These are phyloP conservation scores for Archips crataeganus DNA, from an alignment of 2,888 invertebrate species.

Conservation along the genomic window DNA sequence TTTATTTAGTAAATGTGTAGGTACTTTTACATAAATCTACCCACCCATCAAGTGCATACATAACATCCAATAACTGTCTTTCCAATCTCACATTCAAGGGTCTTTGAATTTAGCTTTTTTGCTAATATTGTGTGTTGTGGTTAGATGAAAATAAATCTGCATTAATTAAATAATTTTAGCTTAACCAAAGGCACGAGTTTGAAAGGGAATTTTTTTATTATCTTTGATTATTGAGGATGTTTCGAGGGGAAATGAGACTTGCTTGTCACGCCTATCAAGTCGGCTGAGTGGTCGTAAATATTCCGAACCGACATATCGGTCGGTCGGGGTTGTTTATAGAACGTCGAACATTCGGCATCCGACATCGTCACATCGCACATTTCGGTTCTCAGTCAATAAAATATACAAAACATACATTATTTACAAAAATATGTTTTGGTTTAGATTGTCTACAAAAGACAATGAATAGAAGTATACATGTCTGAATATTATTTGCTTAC, in stretches of 20 bases:
- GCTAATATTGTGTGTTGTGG: neutral
- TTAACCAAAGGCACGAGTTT: neutral
- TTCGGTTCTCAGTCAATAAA: neutral
- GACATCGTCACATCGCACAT: conserved; percentile 2
- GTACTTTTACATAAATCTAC: no score
- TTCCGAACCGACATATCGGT: neutral
- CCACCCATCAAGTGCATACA: no score
- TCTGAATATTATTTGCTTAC: neutral
- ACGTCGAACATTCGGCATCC: conserved; percentile 2
- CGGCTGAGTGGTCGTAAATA: neutral
- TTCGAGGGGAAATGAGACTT: neutral
- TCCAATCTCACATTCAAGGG: conserved; percentile 7
- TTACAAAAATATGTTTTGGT: no score
- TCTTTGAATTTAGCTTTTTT: conserved; percentile 18
- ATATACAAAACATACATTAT: no score
- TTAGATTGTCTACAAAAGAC: no score
- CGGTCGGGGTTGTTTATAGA: conserved; percentile 8
- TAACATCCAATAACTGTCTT: conserved; percentile 31
- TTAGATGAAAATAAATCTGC: neutral
- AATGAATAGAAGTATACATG: neutral
- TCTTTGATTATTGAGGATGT: neutral
- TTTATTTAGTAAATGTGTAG: no score
- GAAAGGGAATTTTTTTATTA: neutral
- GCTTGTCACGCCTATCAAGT: neutral
- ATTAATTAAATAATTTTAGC: neutral